Evolutionary conservation across 2,888 invertebrate genomes (phyloP).

Genomic region (Epinotia bilunana): DNA sequence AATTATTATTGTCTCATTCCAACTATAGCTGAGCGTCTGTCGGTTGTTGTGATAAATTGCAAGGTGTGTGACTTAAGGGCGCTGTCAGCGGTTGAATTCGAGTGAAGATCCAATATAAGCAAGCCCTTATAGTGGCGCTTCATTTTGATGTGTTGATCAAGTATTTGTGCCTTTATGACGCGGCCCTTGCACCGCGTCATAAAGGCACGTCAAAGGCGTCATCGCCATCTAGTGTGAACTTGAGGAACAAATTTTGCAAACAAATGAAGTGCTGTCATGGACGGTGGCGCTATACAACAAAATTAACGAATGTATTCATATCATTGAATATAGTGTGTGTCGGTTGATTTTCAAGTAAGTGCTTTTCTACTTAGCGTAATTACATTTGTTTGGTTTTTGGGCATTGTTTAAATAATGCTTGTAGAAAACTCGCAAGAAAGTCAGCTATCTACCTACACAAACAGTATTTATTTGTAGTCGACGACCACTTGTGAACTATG

Average conservation of each 20-base stretch:
- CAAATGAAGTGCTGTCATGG: conserved; percentile 17
- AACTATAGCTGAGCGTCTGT: too few relatives aligned
- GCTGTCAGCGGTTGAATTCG: neutral
- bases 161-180: conserved; percentile 1
- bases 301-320: conserved; percentile 17
- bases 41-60: too few relatives aligned
- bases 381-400: neutral
- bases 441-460: neutral
- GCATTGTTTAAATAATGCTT: neutral
- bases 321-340: conserved; percentile 30
- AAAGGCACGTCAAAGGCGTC: too few relatives aligned
- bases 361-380: neutral
- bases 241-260: conserved; percentile 1
- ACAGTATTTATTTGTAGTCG: conserved; percentile 24
- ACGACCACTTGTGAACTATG: conserved; percentile 27
- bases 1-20: too few relatives aligned
- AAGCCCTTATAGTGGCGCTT: conserved; percentile 1
- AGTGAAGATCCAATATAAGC: neutral
- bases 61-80: too few relatives aligned
- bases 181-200: too few relatives aligned
- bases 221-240: conserved; percentile 7
- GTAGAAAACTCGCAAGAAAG: neutral
- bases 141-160: conserved; percentile 4
- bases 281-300: conserved; percentile 72
- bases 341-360: conserved; percentile 19